Base-by-base conservation (phyloP, 2,113 vertebrate species). In the Xiphophorus maculatus region DNA sequence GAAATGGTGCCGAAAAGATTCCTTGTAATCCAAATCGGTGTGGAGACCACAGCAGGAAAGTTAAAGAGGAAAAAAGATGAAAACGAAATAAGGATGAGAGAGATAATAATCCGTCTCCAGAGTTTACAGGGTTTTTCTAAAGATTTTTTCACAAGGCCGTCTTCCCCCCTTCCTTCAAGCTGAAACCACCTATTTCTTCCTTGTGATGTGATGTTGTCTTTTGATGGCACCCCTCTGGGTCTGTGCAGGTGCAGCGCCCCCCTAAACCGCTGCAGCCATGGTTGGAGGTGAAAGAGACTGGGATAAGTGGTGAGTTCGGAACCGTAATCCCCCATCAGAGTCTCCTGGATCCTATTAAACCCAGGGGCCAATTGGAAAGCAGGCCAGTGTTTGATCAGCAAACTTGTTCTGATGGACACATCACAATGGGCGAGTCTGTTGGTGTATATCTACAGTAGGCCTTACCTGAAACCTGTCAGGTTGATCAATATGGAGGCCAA, bases 381-480 rank as follows among this genome's bases (percentile, higher is more conserved):
- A 95, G 94, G 93, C 84, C 92, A 93, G 30, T 93, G 93, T 93
- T 83, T 90, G 91, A 90, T 95, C 92, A 94, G 91, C 91, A 94
- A 92, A 94, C 89, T 89, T 92, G 78, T 79, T 79, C 86, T 85
- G 85, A 91, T 85, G n/a, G 81, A 87, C 87, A 77, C 22, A 15
- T 75, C 54, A n/a, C 60, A 40, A 58, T 73, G 73, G 76, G 84
- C 86, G 84, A 87, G 82, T 64, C 86, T 69, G 40, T 70, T 71
- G 73, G 48, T 87, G 65, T 80, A 14, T 84, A 77, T 74, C 66
- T 84, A 87, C 82, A 69, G 79, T 40, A 71, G 84, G 63, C 74
- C 33, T 77, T 71, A 90, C 77, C 66, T 84, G 69, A 81, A 44
- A 33, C 54, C n/a, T 67, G 63, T 72, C 15, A 58, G 25, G 51